Evolutionary conservation across 30 jellyfish, hydroid and myxozoan genomes (phyloP).

Genomic region (Aurelia aurita complex sp. Pacific): DNA sequence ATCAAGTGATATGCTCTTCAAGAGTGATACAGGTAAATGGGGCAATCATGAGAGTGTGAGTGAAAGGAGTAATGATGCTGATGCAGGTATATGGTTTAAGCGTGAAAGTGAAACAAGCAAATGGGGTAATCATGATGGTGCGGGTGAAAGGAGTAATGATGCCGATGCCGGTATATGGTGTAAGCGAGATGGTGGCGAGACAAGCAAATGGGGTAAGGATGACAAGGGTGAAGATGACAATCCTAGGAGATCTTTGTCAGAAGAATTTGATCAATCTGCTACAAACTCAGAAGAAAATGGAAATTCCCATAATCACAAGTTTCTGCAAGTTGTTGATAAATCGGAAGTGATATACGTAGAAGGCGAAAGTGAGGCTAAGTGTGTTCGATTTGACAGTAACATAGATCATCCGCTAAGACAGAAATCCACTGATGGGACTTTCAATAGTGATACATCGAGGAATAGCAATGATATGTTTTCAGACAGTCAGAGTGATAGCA

Average conservation of each 20-base stretch:
- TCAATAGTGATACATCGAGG: not conserved
- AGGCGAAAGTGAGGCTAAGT: not conserved
- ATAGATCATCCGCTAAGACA: not conserved
- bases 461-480: not conserved
- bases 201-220: not conserved
- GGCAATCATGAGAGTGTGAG: not conserved
- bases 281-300: not conserved
- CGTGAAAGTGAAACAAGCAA: not conserved
- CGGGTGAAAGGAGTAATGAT: not conserved
- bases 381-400: not conserved
- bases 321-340: slow-evolving; percentile 8
- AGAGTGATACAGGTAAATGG: not conserved
- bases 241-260: not conserved
- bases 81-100: not conserved
- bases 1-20: not conserved
- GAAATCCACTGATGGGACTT: not conserved
- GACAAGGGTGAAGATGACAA: not conserved
- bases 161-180: not conserved
- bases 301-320: not conserved
- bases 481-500: too few species aligned
- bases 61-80: not conserved
- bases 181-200: not conserved
- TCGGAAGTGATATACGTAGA: slow-evolving; percentile 32
- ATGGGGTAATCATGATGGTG: not conserved
- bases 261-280: not conserved